Evolutionary conservation across 2,888 invertebrate species (phyloP).

Genomic region (Chrysotoxum bicinctum): DNA sequence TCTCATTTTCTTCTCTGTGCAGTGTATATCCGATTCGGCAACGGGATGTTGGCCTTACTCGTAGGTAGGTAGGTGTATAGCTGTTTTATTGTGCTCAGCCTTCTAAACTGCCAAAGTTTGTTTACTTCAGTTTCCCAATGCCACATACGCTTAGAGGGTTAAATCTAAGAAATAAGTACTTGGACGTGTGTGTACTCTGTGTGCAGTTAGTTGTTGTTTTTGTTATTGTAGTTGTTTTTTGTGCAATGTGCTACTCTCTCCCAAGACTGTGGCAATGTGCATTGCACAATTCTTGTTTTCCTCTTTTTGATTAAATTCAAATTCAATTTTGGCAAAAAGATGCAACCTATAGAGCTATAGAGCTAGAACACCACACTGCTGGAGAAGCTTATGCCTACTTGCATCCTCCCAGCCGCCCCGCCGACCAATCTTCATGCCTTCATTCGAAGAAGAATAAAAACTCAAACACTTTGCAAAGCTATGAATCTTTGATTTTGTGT

Average conservation of each 20-base stretch:
- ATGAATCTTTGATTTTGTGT: constrained; percentile 68
- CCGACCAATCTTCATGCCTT: background rate
- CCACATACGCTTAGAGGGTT: constrained; percentile 68
- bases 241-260: background rate
- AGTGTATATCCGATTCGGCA: background rate
- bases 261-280: background rate
- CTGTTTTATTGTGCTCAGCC: constrained; percentile 37
- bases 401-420: background rate
- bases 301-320: constrained; percentile 69
- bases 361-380: background rate
- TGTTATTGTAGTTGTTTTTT: constrained; percentile 3
- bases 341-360: constrained; percentile 27
- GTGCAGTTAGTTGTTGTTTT: constrained; percentile 3
- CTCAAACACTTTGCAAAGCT: constrained; percentile 65
- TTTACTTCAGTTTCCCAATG: constrained; percentile 66
- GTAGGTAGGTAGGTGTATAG: background rate
- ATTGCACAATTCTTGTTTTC: constrained; percentile 55
- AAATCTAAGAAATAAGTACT: constrained; percentile 66
- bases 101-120: constrained; percentile 71
- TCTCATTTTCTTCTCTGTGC: background rate
- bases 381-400: background rate
- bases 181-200: constrained; percentile 46
- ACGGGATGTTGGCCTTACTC: constrained; percentile 48
- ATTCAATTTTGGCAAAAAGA: constrained; percentile 63
- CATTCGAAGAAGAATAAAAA: constrained; percentile 45